Conservation (phyloP, 2,797 vertebrate genomes). For the Sebastes alutus region DNA sequence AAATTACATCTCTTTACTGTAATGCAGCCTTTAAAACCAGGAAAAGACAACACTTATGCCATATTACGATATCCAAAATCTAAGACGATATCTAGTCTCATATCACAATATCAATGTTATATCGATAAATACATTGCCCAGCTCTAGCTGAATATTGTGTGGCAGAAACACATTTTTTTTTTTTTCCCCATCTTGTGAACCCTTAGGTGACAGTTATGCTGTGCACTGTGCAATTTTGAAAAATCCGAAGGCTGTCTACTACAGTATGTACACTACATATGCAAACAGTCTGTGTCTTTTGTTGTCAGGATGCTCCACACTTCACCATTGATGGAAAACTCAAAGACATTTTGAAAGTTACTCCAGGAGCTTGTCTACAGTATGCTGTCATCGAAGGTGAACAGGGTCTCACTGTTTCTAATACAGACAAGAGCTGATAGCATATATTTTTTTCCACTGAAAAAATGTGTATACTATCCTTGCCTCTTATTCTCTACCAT, state of each 20-base stretch:
- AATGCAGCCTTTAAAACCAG: background rate
- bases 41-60: background rate
- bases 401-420: background rate
- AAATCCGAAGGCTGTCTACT: background rate
- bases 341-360: conserved; percentile 78
- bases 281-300: background rate
- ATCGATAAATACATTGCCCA: background rate
- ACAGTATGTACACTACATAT: background rate
- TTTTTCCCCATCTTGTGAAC: background rate
- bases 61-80: background rate
- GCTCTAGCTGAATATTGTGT: background rate
- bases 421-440: background rate
- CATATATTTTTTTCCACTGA: background rate
- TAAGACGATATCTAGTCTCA: background rate
- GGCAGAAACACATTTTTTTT: background rate
- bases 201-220: background rate
- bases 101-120: background rate
- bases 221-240: background rate
- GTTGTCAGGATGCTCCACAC: conserved; percentile 83
- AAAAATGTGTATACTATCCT: background rate
- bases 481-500: background rate
- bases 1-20: background rate
- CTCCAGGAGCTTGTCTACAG: conserved; percentile 82
- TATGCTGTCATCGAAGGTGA: conserved; percentile 91
- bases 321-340: conserved; percentile 81